A percentile compares a stretch with the other conserved stretches of the same genome.
Evolutionary conservation across 2,888 invertebrate species (phyloP).

Genomic region (Parnassius orleans): DNA sequence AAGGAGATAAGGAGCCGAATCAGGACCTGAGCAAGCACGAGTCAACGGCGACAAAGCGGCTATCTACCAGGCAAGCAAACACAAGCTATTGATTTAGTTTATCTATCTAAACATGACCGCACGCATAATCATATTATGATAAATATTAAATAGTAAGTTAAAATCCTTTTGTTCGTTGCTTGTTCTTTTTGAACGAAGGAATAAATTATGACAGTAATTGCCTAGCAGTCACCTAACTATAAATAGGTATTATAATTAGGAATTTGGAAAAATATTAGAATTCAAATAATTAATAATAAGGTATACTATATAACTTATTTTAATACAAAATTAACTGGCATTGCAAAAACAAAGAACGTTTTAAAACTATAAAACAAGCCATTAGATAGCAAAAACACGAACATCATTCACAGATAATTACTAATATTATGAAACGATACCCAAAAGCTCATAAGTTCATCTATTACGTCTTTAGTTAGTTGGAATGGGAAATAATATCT

Average conservation of each 20-base stretch:
- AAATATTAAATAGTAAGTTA: not conserved
- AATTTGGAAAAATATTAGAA: too few species aligned
- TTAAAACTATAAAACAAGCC: conserved; percentile 29
- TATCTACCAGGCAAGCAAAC: conserved; percentile 61
- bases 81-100: conserved; percentile 70
- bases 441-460: conserved; percentile 33
- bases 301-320: not conserved
- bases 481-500: conserved; percentile 17
- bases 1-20: conserved; percentile 58
- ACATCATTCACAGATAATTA: conserved; percentile 47
- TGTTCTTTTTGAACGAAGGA: not conserved
- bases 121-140: conserved; percentile 34
- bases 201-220: too few species aligned
- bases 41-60: conserved; percentile 61
- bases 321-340: not conserved
- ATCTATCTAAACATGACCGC: conserved; percentile 61
- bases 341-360: conserved; percentile 8
- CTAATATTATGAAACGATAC: conserved; percentile 43
- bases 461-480: conserved; percentile 32
- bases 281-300: too few species aligned
- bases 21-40: conserved; percentile 57
- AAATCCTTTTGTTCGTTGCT: conserved; percentile 18
- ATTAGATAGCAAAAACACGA: conserved; percentile 39
- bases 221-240: too few species aligned
- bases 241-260: too few species aligned